Conservation (phyloP, 2,113 vertebrate species). For the Rhinoderma darwinii region DNA sequence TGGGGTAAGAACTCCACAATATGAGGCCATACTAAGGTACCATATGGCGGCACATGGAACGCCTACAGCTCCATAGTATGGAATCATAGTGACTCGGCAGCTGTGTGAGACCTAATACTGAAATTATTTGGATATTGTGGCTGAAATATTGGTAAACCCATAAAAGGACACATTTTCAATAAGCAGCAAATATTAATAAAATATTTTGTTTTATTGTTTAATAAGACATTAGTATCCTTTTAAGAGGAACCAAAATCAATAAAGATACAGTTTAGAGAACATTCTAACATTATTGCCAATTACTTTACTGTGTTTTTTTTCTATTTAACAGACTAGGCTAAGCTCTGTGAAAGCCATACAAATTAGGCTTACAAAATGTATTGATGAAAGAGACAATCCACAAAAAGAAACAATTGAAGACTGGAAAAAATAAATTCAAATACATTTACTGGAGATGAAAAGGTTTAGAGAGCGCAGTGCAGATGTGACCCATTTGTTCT, state of each 20-base stretch:
- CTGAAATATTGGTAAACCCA: not conserved
- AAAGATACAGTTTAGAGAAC: constrained; percentile 2
- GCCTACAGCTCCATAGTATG: too few species aligned
- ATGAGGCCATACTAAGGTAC: too few species aligned
- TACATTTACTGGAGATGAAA: constrained; percentile 45
- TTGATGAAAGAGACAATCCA: constrained; percentile 22
- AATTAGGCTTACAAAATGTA: constrained; percentile 23
- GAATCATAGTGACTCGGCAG: not conserved
- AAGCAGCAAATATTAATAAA: not conserved
- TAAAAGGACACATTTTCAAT: not conserved
- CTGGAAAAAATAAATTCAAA: constrained; percentile 50
- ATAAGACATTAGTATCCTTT: not conserved
- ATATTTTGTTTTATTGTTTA: not conserved
- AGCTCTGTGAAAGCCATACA: constrained; percentile 32
- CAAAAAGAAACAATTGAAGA: constrained; percentile 24
- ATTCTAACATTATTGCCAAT: constrained; percentile 7
- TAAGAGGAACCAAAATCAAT: constrained; percentile 9
- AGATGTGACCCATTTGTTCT: constrained; percentile 46
- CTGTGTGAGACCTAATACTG: not conserved
- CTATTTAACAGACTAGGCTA: not conserved
- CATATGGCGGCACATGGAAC: too few species aligned
- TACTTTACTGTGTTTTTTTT: not conserved
- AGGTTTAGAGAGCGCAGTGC: constrained; percentile 38
- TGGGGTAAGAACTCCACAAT: too few species aligned
- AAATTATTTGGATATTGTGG: not conserved